phyloP scores from a whole-genome alignment of 2,797 vertebrate species.

The Eospalax fontanierii region DNA sequence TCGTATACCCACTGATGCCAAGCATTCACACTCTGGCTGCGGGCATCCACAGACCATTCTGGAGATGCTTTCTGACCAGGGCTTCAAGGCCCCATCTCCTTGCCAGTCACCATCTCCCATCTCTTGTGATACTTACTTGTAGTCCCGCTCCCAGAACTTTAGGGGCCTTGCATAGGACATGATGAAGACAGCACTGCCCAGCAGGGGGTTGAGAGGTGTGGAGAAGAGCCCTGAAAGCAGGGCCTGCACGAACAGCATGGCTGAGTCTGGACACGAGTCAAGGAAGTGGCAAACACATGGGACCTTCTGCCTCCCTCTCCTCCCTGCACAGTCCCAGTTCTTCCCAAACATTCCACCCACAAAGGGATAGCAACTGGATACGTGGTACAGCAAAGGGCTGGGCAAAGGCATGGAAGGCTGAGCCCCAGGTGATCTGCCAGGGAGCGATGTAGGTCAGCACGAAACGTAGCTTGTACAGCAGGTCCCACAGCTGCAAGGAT shows the following conservation, averaged over 20 bases:
- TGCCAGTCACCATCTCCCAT: too few relatives aligned
- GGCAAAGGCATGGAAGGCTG: constrained; percentile 89
- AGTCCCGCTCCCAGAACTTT: constrained; percentile 89
- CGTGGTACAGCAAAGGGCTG: constrained; percentile 89
- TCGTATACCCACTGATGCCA: accelerated
- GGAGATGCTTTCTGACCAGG: not conserved
- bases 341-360: not conserved
- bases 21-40: not conserved
- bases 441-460: constrained; percentile 89
- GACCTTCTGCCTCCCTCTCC: not conserved
- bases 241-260: constrained; percentile 89
- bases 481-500: constrained; percentile 87
- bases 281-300: constrained; percentile 62
- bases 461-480: constrained; percentile 89
- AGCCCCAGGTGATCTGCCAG: constrained; percentile 90
- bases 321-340: not conserved
- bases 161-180: constrained; percentile 88
- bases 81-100: not conserved
- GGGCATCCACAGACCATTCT: not conserved
- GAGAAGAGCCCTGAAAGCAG: constrained; percentile 87
- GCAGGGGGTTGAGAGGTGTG: constrained; percentile 87
- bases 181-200: constrained; percentile 88
- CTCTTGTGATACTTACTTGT: constrained; percentile 85
- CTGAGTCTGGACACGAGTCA: constrained; percentile 86
- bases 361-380: constrained; percentile 76